Evolutionary conservation across 1,140 invertebrate genomes (phyloP).

Genomic region (Epicauta chinensis): DNA sequence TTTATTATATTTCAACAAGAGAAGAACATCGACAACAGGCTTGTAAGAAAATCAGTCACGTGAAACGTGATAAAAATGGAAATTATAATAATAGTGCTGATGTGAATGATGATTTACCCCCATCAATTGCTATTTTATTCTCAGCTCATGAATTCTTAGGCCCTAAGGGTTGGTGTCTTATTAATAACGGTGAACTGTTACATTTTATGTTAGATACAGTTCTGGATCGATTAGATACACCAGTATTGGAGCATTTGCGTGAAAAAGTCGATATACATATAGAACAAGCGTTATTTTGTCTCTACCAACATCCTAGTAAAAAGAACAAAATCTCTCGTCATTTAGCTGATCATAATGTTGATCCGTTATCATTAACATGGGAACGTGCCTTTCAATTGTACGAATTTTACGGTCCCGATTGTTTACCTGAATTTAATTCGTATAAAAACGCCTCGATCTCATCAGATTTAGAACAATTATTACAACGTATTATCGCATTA

Average conservation of each 20-base stretch:
- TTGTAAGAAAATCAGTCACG: conserved; percentile 38
- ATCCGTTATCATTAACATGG: conserved; percentile 70
- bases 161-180: conserved; percentile 62
- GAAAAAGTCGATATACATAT: conserved; percentile 63
- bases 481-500: conserved; percentile 66
- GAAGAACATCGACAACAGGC: conserved; percentile 48
- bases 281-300: conserved; percentile 84
- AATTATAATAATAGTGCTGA: conserved; percentile 12
- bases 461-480: conserved; percentile 67
- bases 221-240: conserved; percentile 57
- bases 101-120: conserved; percentile 53
- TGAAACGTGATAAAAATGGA: conserved; percentile 19
- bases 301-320: conserved; percentile 80
- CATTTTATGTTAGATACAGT: conserved; percentile 70
- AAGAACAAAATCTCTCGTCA: conserved; percentile 59
- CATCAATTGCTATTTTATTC: conserved; percentile 72
- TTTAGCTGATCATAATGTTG: conserved; percentile 73
- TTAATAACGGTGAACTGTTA: conserved; percentile 67
- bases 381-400: conserved; percentile 69
- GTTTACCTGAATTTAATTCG: conserved; percentile 79
- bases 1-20: conserved; percentile 68
- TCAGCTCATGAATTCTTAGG: conserved; percentile 79
- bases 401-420: conserved; percentile 74
- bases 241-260: conserved; percentile 44
- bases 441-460: conserved; percentile 65